Conservation (phyloP, 2,113 vertebrate species). For the Sporophila hypoxantha region DNA sequence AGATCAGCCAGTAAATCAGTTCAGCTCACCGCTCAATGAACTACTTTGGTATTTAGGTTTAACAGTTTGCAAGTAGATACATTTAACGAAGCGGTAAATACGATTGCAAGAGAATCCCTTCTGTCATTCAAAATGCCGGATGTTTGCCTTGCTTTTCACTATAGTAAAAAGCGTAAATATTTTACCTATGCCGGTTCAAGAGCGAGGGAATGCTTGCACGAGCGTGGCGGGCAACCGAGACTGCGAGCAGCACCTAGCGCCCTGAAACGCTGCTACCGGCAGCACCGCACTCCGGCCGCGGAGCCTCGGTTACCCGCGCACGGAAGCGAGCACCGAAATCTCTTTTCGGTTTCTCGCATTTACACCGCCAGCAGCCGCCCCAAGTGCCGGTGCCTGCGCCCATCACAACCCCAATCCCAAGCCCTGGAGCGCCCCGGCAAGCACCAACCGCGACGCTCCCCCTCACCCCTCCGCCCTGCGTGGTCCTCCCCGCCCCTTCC, state of each 20-base stretch:
- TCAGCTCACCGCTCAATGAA: not conserved
- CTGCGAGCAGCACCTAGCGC: rapidly evolving
- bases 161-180: not conserved
- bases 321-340: rapidly evolving
- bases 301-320: rapidly evolving
- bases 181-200: rapidly evolving
- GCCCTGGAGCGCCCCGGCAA: not conserved
- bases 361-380: not conserved
- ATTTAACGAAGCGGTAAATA: rapidly evolving
- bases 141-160: rapidly evolving
- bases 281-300: rapidly evolving
- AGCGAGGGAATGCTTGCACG: rapidly evolving
- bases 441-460: not conserved
- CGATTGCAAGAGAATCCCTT: not conserved
- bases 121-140: rapidly evolving
- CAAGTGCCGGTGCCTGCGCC: not conserved
- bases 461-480: not conserved
- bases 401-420: too few species aligned
- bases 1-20: rapidly evolving
- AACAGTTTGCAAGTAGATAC: rapidly evolving
- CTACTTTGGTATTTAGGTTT: rapidly evolving
- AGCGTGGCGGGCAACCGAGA: not conserved
- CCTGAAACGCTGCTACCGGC: not conserved
- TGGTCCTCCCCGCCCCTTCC: not conserved
- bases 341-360: rapidly evolving